These are phyloP conservation scores for Chelonia mydas DNA, from an alignment of 2,797 vertebrate species.

Conservation along the genomic window DNA sequence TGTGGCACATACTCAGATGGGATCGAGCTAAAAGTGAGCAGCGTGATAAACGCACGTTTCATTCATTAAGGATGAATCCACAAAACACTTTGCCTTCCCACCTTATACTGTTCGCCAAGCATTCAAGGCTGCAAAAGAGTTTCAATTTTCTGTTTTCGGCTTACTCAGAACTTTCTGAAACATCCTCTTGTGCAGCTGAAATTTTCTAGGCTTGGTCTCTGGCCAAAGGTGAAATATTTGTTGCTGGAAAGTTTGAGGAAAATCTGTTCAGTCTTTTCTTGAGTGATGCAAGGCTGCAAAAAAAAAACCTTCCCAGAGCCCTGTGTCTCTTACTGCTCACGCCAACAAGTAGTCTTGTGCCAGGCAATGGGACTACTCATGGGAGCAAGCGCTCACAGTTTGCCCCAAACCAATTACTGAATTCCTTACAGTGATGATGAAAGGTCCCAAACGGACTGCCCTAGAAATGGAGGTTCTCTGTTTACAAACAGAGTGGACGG, in stretches of 20 bases:
- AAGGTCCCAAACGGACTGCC: slow-evolving; percentile 53
- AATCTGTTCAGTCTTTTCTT: background rate
- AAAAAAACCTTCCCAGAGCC: slow-evolving; percentile 13
- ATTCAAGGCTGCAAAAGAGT: background rate
- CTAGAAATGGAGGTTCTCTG: slow-evolving; percentile 53
- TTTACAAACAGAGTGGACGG: slow-evolving; percentile 66
- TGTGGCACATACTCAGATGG: background rate
- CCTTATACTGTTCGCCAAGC: background rate
- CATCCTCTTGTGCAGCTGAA: slow-evolving; percentile 18
- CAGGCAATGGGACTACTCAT: background rate
- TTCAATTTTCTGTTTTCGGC: background rate
- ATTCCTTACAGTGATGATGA: slow-evolving; percentile 54
- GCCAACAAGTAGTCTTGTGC: background rate
- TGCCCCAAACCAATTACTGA: slow-evolving; percentile 53
- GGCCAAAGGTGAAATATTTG: background rate
- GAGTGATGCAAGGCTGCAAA: slow-evolving; percentile 31
- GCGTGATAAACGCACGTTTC: background rate
- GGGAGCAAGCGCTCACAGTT: slow-evolving; percentile 43
- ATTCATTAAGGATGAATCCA: background rate
- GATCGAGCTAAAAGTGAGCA: background rate
- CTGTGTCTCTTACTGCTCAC: background rate
- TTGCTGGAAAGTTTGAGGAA: background rate
- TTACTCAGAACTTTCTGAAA: background rate
- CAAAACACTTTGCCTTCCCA: background rate
- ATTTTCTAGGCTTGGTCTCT: background rate